Evolutionary conservation across 2,888 invertebrate species (phyloP), one percentile per base, ranked within the genome.

Genomic region (Euplexia lucipara): DNA sequence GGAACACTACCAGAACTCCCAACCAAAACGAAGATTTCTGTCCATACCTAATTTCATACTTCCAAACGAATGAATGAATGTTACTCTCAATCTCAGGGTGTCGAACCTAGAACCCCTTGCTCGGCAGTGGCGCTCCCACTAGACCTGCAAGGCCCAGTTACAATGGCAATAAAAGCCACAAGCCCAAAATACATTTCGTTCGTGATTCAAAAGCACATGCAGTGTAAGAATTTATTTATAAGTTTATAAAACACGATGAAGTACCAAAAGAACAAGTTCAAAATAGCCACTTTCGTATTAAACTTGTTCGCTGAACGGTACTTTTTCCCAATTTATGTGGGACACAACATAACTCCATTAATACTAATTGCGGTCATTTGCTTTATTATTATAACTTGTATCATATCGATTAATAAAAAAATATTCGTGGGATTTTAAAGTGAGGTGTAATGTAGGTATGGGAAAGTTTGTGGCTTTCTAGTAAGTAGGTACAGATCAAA

Each of bases 291-390:
- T 51, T 67, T 69, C 41, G 10, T 8, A 1, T 22, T 3, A 49
- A 51, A 67, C 70, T 57, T 41, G 75, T 74, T 70, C 32, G 35
- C 2, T 12, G 5, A 68, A 47, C 70, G 70, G 70, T 57, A 70
- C 32, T 44, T 57, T 9, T 66, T 32, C 44, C 41, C 34, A 42
- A 9, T 26, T 53, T 42, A 64, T 35, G 34, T 34, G 44, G 49
- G 22, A 45, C 68, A 39, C 7, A 20, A 39, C 7, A 20, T 14
- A 14, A 44, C 14, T 30, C 18, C 3, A 41, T 34, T 41, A 30
- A 26, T 20, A 18, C 10, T 14, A 35, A 30, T 30, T 44, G 34
- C 8, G 14, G 7, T 35, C 7, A 16, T 34, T 35, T 44, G 44
- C 14, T 48, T 56, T 10, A 16, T 6, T 14, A 26, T 56, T 10